These are phyloP conservation scores for Formicarius rufipectus DNA, from an alignment of 2,113 vertebrate genomes.

Conservation along the genomic window DNA sequence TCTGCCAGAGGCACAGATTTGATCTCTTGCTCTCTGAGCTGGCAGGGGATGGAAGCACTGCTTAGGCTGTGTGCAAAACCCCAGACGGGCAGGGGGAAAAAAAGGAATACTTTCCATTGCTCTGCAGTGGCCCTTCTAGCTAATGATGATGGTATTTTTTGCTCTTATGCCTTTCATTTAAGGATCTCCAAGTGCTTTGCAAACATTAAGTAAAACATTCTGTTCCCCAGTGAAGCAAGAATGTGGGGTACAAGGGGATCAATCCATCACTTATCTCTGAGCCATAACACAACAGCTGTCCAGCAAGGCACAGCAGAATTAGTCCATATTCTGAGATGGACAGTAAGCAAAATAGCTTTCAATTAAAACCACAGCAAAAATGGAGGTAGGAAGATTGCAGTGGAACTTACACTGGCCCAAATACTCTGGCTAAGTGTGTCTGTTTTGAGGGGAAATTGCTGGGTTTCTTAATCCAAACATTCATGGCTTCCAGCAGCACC, in stretches of 20 bases:
- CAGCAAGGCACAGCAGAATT: background rate
- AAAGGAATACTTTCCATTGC: conserved; percentile 9
- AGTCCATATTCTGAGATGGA: background rate
- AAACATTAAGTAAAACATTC: background rate
- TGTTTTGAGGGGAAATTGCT: background rate
- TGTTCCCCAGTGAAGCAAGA: background rate
- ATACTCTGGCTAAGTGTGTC: too few relatives aligned
- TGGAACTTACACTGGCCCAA: background rate
- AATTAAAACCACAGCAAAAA: conserved; percentile 17
- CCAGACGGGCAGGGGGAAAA: conserved; percentile 22
- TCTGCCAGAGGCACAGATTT: conserved; percentile 36
- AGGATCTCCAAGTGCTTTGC: background rate
- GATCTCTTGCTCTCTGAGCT: conserved; percentile 55
- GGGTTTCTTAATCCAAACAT: background rate
- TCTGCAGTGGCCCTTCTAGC: background rate
- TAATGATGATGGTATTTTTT: conserved; percentile 19
- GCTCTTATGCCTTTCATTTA: conserved; percentile 27
- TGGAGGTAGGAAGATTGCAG: background rate
- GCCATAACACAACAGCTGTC: background rate
- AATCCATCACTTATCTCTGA: background rate
- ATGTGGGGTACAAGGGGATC: background rate
- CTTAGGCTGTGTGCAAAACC: conserved; percentile 14
- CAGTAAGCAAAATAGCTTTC: background rate
- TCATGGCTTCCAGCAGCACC: background rate
- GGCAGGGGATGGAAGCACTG: conserved; percentile 28